phyloP scores from a whole-genome alignment of 2,113 vertebrate species.

The Scomber colias region DNA sequence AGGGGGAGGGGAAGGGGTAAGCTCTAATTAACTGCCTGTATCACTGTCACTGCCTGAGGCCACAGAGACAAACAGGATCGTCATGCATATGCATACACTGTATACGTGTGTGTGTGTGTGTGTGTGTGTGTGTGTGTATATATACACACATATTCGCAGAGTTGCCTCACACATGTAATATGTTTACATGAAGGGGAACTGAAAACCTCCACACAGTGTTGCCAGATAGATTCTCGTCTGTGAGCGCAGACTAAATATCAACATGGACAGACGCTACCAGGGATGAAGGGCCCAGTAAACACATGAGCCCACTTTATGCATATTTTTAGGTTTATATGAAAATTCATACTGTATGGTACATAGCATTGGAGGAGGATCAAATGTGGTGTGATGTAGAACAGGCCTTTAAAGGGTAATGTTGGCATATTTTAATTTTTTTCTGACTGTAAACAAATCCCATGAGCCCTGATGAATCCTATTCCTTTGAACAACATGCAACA shows the following conservation, averaged over 20 bases:
- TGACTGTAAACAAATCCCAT: too few relatives aligned
- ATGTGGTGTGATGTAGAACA: not conserved
- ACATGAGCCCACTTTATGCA: not conserved
- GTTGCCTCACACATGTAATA: slow-evolving; percentile 14
- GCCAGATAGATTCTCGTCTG: slow-evolving; percentile 18
- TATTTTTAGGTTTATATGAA: not conserved
- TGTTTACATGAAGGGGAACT: slow-evolving; percentile 30
- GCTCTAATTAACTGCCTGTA: slow-evolving; percentile 7
- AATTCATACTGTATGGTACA: too few relatives aligned
- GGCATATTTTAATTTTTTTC: too few relatives aligned
- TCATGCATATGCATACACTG: not conserved
- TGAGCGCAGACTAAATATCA: slow-evolving; percentile 54
- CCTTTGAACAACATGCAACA: too few relatives aligned
- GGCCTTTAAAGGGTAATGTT: not conserved
- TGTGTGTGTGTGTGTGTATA: not conserved
- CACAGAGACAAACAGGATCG: not conserved
- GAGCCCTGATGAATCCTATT: too few relatives aligned
- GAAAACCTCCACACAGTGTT: slow-evolving; percentile 16
- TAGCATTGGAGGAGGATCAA: not conserved
- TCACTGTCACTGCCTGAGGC: not conserved
- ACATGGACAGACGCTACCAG: slow-evolving; percentile 1
- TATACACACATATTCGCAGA: not conserved
- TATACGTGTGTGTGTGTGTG: not conserved
- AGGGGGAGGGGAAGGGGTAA: not conserved
- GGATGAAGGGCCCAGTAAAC: not conserved